These are phyloP conservation scores for Grus americana DNA, from an alignment of 2,113 vertebrate genomes.

Conservation along the genomic window DNA sequence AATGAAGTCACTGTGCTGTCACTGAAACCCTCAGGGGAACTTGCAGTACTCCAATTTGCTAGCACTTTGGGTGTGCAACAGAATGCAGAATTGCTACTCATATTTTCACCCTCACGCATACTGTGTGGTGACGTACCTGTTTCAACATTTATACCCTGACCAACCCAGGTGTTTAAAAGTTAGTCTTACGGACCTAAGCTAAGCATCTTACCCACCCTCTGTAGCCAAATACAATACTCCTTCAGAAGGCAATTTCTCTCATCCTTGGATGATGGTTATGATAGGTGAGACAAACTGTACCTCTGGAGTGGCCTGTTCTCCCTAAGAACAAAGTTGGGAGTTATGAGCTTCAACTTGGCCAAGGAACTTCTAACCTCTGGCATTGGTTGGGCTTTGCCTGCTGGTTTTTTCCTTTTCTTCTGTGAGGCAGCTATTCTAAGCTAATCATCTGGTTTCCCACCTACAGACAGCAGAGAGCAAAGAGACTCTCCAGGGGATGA, in stretches of 20 bases:
- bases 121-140: not conserved
- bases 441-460: slow-evolving; percentile 33
- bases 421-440: not conserved
- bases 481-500: not conserved
- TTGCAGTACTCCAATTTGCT: not conserved
- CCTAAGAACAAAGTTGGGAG: not conserved
- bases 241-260: not conserved
- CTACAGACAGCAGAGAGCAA: slow-evolving; percentile 30
- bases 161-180: not conserved
- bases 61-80: not conserved
- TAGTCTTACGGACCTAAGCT: not conserved
- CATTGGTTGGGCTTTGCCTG: not conserved
- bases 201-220: not conserved
- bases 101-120: not conserved
- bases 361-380: not conserved
- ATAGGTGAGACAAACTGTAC: not conserved
- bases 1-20: not conserved
- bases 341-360: not conserved
- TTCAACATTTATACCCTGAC: not conserved
- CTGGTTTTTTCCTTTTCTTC: not conserved
- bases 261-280: not conserved
- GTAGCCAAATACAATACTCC: not conserved
- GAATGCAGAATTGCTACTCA: not conserved
- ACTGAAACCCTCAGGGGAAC: not conserved
- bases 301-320: not conserved